Base-by-base conservation (phyloP, 2,888 invertebrate species). In the Papilio protenor region DNA sequence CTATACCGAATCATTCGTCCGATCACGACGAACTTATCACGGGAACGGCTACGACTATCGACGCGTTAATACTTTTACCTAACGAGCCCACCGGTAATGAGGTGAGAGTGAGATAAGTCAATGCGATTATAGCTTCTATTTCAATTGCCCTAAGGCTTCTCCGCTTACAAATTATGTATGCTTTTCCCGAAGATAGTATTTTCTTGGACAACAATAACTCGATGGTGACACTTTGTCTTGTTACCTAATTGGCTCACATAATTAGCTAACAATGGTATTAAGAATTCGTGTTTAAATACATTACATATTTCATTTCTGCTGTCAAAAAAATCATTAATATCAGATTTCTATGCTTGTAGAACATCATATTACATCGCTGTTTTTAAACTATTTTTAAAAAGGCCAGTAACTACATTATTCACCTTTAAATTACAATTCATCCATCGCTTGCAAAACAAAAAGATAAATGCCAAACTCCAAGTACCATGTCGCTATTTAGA, bases 1-100 rank as follows among this genome's bases (percentile, higher is more conserved):
- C 71, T 12, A 71, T 47, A 75, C 78, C 66, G 75, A 78, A 75
- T 78, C 78, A 76, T 76, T 75, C 75, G 71, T 52, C 71, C 64
- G 78, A 78, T 75, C 75, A 76, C 78, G 75, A 72, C 78, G 73
- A 72, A 78, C 66, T 75, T 76, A 78, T 73, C 78, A 75, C 71
- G 52, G 64, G 33, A 49, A 49, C 57, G 52, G 14, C 61, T 33
- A 52, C 72, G 61, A 64, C 66, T 73, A 66, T 70, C 61, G 71
- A 78, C 75, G 52, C 61, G 77, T 77, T 75, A 73, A 57, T 69
- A 77, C 77, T 77, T 76, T 77, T 73, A 73, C 66, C 52, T 73
- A 73, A 73, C 55, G 73, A 45, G 61, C 21, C 49, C 61, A 23
- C n/a, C 73, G n/a, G 23, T 75, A 78, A 75, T 52, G 27, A 74